A percentile compares a stretch with the other conserved stretches of the same genome.
These are phyloP conservation scores for Osmerus eperlanus DNA, from an alignment of 2,113 vertebrate species.

Conservation along the genomic window DNA sequence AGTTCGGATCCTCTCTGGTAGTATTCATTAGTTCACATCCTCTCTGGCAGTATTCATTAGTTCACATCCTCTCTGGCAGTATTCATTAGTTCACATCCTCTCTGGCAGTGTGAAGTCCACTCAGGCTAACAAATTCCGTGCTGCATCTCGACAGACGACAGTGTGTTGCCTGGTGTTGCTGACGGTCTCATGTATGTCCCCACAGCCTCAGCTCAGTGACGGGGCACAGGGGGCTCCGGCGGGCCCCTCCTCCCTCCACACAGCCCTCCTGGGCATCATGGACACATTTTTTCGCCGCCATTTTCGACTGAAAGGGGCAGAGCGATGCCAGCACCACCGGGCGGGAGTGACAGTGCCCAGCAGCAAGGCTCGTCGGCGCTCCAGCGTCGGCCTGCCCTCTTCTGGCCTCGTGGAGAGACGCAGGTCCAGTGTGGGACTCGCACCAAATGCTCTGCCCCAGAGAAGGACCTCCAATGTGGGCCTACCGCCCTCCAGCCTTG, in stretches of 20 bases:
- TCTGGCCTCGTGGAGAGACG: constrained; percentile 68
- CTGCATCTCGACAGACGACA: neutral
- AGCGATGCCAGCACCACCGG: constrained; percentile 28
- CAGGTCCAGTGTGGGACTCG: constrained; percentile 75
- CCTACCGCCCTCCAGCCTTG: constrained; percentile 15
- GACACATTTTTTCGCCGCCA: constrained; percentile 85
- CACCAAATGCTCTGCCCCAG: constrained; percentile 63
- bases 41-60: no score
- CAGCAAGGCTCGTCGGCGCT: constrained; percentile 82
- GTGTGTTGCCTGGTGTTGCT: constrained; percentile 10
- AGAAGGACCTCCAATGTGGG: constrained; percentile 56
- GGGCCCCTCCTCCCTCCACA: neutral
- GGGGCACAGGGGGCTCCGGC: neutral
- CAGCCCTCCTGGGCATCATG: constrained; percentile 63
- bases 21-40: no score
- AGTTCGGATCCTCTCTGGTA: no score
- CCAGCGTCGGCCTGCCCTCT: constrained; percentile 79
- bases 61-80: no score
- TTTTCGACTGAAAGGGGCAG: constrained; percentile 68
- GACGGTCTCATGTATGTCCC: constrained; percentile 64
- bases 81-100: no score
- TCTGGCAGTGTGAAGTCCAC: no score
- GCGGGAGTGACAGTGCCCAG: constrained; percentile 66
- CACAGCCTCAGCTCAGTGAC: constrained; percentile 63
- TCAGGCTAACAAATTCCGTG: no score